Percentiles rank a stretch among this genome's conserved stretches.
These are phyloP conservation scores for Hydractinia echinata DNA, from an alignment of 30 jellyfish, hydroid and myxozoan species.

Conservation along the genomic window DNA sequence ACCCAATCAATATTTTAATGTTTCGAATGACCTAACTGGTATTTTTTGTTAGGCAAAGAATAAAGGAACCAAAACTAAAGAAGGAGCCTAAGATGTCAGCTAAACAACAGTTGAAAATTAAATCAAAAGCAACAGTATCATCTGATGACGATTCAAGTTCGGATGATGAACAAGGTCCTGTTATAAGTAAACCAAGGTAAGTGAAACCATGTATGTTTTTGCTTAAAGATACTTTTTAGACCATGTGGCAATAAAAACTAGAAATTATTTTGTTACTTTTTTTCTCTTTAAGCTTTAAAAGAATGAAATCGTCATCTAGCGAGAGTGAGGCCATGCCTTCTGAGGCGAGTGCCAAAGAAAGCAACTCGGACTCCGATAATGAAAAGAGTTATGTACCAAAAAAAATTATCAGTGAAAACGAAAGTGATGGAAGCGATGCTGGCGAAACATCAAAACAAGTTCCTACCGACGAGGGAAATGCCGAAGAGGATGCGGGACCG, in stretches of 20 bases:
- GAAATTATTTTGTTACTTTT: neutral
- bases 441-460: neutral
- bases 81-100: slow-evolving; percentile 79
- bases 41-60: slow-evolving; percentile 23
- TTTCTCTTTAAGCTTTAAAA: neutral
- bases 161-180: slow-evolving; percentile 54
- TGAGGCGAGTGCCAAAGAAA: neutral
- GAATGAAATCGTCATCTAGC: neutral
- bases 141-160: slow-evolving; percentile 85
- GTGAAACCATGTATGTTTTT: neutral
- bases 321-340: neutral
- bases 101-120: slow-evolving; percentile 79
- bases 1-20: neutral
- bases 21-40: neutral
- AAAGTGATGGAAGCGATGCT: neutral
- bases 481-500: neutral
- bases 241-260: neutral
- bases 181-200: too few species aligned
- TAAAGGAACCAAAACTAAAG: slow-evolving; percentile 64
- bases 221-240: neutral
- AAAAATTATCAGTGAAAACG: neutral
- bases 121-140: slow-evolving; percentile 82
- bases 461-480: too few species aligned
- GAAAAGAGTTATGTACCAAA: neutral
- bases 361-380: neutral